Conservation (phyloP, 1,140 invertebrate species). For the Melipona quadrifasciata region DNA sequence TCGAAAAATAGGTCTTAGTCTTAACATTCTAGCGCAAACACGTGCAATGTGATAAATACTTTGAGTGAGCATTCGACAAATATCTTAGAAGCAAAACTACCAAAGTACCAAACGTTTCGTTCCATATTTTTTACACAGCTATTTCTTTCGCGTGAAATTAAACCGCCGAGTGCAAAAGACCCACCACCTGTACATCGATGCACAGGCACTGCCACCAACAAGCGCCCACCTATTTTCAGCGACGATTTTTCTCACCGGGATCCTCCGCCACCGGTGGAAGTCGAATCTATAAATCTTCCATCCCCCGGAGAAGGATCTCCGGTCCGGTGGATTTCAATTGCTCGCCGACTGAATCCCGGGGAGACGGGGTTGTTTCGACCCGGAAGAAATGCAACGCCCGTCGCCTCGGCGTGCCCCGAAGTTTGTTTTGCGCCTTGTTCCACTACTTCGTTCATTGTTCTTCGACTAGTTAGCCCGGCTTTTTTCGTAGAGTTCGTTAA, state of each 20-base stretch:
- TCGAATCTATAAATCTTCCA: slow-evolving; percentile 12
- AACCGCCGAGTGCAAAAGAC: not conserved
- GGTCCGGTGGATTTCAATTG: slow-evolving; percentile 29
- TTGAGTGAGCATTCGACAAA: too few species aligned
- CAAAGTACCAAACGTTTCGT: too few species aligned
- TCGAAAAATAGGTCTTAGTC: too few species aligned
- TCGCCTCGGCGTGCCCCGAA: slow-evolving; percentile 17
- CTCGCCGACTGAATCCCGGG: not conserved
- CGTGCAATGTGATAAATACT: too few species aligned
- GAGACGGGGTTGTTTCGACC: slow-evolving; percentile 29
- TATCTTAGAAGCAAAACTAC: too few species aligned
- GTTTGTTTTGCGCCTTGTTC: slow-evolving; percentile 37
- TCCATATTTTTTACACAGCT: too few species aligned
- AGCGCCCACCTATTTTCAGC: slow-evolving; percentile 1
- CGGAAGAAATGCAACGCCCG: slow-evolving; percentile 30
- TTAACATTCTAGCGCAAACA: too few species aligned
- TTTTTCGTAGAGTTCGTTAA: slow-evolving; percentile 42
- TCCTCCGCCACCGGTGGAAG: not conserved
- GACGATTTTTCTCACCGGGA: not conserved
- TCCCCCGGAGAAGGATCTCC: not conserved
- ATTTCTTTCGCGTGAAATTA: not conserved
- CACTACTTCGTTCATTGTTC: slow-evolving; percentile 9
- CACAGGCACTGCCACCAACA: not conserved
- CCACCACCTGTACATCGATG: not conserved
- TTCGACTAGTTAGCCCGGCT: slow-evolving; percentile 30